Evolutionary conservation across 2,888 invertebrate species (phyloP).

Genomic region (Philonicus albiceps): DNA sequence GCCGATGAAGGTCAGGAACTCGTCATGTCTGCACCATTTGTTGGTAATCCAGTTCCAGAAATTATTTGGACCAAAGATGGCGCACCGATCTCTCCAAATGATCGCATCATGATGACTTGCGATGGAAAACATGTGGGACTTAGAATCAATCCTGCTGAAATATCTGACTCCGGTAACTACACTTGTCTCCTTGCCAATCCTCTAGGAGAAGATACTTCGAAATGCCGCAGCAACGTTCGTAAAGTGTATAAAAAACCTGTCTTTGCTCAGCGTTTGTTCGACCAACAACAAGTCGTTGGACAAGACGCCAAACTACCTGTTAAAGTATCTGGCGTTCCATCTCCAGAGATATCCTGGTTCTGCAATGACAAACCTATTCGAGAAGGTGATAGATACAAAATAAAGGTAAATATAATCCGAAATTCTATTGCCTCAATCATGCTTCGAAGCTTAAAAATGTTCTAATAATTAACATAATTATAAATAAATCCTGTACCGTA

Average conservation of each 20-base stretch:
- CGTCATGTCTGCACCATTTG: conserved; percentile 73
- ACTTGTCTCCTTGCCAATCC: conserved; percentile 79
- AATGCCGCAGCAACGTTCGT: conserved; percentile 76
- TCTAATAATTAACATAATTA: no score
- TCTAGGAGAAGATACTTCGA: conserved; percentile 75
- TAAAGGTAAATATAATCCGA: conserved; percentile 64
- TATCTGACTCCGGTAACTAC: conserved; percentile 81
- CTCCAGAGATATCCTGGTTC: conserved; percentile 87
- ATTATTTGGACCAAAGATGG: conserved; percentile 84
- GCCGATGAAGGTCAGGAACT: conserved; percentile 86
- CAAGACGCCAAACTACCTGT: conserved; percentile 85
- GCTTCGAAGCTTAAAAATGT: no score
- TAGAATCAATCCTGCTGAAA: conserved; percentile 74
- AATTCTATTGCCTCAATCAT: no score
- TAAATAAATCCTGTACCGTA: no score
- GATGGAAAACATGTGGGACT: conserved; percentile 84
- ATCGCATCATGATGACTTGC: conserved; percentile 75
- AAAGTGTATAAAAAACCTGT: conserved; percentile 82
- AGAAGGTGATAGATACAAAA: conserved; percentile 75
- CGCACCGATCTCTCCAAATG: conserved; percentile 70
- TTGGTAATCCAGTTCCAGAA: conserved; percentile 84
- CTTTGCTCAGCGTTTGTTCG: conserved; percentile 73
- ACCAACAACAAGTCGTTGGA: conserved; percentile 73
- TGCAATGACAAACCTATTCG: conserved; percentile 79
- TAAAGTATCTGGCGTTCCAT: conserved; percentile 80